phyloP scores from a whole-genome alignment of 2,797 vertebrate genomes.

The Argentina silus region DNA sequence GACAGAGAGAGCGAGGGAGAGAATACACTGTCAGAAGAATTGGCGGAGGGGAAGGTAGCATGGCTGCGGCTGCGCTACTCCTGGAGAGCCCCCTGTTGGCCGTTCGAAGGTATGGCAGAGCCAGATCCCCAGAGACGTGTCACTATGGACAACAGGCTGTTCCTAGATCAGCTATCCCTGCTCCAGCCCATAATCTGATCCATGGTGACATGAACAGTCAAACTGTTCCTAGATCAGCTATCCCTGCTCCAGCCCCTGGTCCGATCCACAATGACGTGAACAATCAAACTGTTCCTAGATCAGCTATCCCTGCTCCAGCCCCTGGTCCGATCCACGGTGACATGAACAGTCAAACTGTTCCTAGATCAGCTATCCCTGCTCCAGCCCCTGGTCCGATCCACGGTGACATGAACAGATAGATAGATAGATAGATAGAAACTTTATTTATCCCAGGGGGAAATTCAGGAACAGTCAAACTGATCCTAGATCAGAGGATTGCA shows the following conservation, averaged over 20 bases:
- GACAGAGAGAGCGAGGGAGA: conserved; percentile 7
- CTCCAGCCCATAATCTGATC: too few relatives aligned
- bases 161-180: too few relatives aligned
- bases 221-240: neutral
- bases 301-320: neutral
- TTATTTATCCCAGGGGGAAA: too few relatives aligned
- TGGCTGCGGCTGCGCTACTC: conserved; percentile 43
- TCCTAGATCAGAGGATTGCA: neutral
- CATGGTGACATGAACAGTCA: neutral
- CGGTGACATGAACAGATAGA: neutral
- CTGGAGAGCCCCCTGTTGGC: conserved; percentile 73
- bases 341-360: neutral
- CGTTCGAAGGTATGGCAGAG: conserved; percentile 33
- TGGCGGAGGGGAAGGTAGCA: conserved; percentile 8
- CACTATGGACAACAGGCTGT: neutral
- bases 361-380: neutral
- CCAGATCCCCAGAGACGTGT: neutral
- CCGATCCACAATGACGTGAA: neutral
- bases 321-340: neutral
- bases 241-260: too few relatives aligned
- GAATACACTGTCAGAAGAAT: neutral
- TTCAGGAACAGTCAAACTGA: neutral
- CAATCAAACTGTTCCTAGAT: neutral
- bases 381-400: neutral
- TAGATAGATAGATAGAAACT: too few relatives aligned